Evolutionary conservation across 2,888 invertebrate genomes (phyloP).

Genomic region (Cheilosia grossa): DNA sequence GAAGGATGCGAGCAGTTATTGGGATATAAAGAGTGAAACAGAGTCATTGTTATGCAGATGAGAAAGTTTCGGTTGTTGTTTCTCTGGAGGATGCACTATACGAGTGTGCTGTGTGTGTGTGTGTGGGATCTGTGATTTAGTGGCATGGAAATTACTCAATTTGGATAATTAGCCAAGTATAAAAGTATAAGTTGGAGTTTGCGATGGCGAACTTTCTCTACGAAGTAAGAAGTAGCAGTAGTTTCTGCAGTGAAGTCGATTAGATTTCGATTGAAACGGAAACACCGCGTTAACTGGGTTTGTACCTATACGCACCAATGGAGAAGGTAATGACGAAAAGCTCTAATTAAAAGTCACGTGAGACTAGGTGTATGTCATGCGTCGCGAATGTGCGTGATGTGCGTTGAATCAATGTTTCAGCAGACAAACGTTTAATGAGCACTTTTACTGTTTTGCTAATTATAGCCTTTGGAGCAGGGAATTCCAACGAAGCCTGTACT

Average conservation of each 20-base stretch:
- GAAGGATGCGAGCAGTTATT: slow-evolving; percentile 74
- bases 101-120: not conserved
- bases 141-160: slow-evolving; percentile 72
- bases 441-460: not conserved
- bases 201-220: slow-evolving; percentile 22
- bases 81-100: slow-evolving; percentile 44
- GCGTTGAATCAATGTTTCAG: slow-evolving; percentile 41
- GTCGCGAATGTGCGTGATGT: slow-evolving; percentile 32
- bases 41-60: slow-evolving; percentile 74
- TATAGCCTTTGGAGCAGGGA: not conserved
- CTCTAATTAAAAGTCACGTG: slow-evolving; percentile 23
- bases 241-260: slow-evolving; percentile 50
- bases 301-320: not conserved
- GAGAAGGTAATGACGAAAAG: not conserved
- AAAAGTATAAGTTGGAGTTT: slow-evolving; percentile 57
- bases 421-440: slow-evolving; percentile 19
- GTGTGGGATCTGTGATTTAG: slow-evolving; percentile 52
- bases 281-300: not conserved
- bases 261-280: not conserved
- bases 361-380: slow-evolving; percentile 8
- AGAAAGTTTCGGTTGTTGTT: slow-evolving; percentile 67
- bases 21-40: slow-evolving; percentile 73
- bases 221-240: not conserved
- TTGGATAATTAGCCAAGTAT: slow-evolving; percentile 73
- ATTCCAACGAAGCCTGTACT: not conserved